A percentile compares a stretch with the other conserved stretches of the same genome.
phyloP scores from a whole-genome alignment of 2,797 vertebrate species.

The Esox lucius region DNA sequence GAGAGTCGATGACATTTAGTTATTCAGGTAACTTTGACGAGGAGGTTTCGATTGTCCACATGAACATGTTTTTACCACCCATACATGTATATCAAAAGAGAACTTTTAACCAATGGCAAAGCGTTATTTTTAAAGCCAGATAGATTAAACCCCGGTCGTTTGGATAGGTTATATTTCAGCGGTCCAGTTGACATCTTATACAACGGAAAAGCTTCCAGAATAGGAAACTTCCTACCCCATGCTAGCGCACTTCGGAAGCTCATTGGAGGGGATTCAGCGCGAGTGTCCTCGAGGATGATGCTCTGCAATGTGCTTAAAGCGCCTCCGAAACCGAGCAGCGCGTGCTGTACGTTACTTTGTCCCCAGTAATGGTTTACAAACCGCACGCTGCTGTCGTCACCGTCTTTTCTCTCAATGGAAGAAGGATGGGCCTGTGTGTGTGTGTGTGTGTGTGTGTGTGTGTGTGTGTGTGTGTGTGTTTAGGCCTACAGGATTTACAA shows the following conservation, averaged over 20 bases:
- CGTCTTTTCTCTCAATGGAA: slow-evolving; percentile 43
- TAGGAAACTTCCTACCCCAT: too few relatives aligned
- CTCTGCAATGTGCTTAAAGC: not conserved
- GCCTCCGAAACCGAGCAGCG: slow-evolving; percentile 1
- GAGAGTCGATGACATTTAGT: slow-evolving; percentile 75
- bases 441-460: slow-evolving; percentile 11
- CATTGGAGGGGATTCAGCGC: not conserved
- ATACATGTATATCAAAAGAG: not conserved
- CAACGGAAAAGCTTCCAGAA: slow-evolving; percentile 1
- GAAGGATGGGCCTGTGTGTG: slow-evolving; percentile 46
- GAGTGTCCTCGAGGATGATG: not conserved
- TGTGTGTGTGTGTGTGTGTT: not conserved
- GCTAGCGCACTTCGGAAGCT: not conserved
- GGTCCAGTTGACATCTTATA: not conserved
- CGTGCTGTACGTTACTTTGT: not conserved
- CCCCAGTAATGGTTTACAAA: slow-evolving; percentile 12
- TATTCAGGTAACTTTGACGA: slow-evolving; percentile 35
- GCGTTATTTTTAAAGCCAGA: not conserved
- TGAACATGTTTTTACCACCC: not conserved
- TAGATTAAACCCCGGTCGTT: not conserved
- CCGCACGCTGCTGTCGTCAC: slow-evolving; percentile 65
- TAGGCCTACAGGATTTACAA: not conserved
- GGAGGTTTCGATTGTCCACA: not conserved
- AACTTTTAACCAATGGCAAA: slow-evolving; percentile 14
- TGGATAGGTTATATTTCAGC: not conserved